Evolutionary conservation across 1,140 invertebrate genomes (phyloP).

Genomic region (Panagrolaimus sp.): DNA sequence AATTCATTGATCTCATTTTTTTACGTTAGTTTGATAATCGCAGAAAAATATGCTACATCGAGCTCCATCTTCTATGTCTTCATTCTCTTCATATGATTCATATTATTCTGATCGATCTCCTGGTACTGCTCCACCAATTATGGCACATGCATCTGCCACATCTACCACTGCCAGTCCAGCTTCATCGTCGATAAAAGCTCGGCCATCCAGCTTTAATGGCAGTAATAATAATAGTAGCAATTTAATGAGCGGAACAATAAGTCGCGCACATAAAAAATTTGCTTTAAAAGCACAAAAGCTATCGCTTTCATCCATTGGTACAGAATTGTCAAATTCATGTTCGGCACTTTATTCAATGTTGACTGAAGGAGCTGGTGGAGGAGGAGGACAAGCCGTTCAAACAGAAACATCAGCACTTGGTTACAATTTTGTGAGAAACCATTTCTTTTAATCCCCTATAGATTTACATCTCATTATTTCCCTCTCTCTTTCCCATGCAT

Average conservation of each 20-base stretch:
- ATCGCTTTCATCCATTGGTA: neutral
- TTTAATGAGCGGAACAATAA: too few relatives aligned
- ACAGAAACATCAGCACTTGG: too few relatives aligned
- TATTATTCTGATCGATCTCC: neutral
- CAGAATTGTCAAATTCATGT: conserved; percentile 9
- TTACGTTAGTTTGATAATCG: too few relatives aligned
- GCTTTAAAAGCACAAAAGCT: neutral
- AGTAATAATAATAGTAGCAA: neutral
- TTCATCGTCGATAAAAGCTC: neutral
- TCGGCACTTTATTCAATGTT: conserved; percentile 12
- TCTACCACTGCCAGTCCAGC: too few relatives aligned
- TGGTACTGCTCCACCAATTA: neutral
- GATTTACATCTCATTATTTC: neutral
- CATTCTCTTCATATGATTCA: neutral
- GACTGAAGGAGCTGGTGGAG: neutral
- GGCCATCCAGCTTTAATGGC: neutral
- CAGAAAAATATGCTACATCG: too few relatives aligned
- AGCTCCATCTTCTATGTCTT: neutral
- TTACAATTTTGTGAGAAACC: too few relatives aligned
- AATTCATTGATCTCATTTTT: too few relatives aligned
- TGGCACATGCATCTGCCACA: conserved; percentile 5
- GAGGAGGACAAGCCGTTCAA: too few relatives aligned
- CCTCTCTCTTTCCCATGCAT: neutral
- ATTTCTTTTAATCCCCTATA: neutral
- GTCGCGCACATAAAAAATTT: neutral